Evolutionary conservation across 2,113 vertebrate species (phyloP).

Genomic region (Hippocampus barbouri): DNA sequence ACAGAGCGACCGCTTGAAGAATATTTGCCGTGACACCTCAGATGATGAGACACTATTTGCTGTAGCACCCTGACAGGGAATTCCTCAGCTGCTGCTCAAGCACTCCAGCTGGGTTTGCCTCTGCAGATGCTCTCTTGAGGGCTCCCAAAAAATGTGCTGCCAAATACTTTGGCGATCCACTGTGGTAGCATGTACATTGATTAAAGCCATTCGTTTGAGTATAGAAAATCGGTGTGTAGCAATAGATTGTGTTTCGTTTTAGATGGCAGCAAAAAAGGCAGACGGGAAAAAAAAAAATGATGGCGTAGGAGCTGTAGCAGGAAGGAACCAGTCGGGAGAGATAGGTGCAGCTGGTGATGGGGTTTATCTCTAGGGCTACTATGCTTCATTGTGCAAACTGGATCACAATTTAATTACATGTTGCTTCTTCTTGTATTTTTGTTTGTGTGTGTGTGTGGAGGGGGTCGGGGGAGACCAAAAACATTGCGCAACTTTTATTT

Average conservation of each 20-base stretch:
- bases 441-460: neutral
- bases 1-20: slow-evolving; percentile 25
- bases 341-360: slow-evolving; percentile 84
- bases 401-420: slow-evolving; percentile 16
- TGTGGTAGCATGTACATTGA: slow-evolving; percentile 22
- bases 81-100: slow-evolving; percentile 75
- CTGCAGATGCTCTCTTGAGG: slow-evolving; percentile 32
- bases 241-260: slow-evolving; percentile 33
- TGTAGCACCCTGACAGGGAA: slow-evolving; percentile 80
- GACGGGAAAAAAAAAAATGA: slow-evolving; percentile 42
- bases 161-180: slow-evolving; percentile 30
- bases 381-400: slow-evolving; percentile 63
- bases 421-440: slow-evolving; percentile 10
- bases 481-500: slow-evolving; percentile 14
- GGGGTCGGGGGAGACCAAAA: slow-evolving; percentile 10
- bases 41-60: slow-evolving; percentile 77
- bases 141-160: slow-evolving; percentile 33
- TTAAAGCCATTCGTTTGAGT: slow-evolving; percentile 20
- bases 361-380: slow-evolving; percentile 74
- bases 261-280: neutral
- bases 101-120: slow-evolving; percentile 60
- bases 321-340: slow-evolving; percentile 68
- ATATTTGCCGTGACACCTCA: slow-evolving; percentile 66
- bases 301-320: slow-evolving; percentile 1
- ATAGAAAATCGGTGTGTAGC: slow-evolving; percentile 1